A percentile compares a stretch with the other conserved stretches of the same genome.
Conservation (phyloP, 2,888 invertebrate species). For the Frankliniella fusca region DNA sequence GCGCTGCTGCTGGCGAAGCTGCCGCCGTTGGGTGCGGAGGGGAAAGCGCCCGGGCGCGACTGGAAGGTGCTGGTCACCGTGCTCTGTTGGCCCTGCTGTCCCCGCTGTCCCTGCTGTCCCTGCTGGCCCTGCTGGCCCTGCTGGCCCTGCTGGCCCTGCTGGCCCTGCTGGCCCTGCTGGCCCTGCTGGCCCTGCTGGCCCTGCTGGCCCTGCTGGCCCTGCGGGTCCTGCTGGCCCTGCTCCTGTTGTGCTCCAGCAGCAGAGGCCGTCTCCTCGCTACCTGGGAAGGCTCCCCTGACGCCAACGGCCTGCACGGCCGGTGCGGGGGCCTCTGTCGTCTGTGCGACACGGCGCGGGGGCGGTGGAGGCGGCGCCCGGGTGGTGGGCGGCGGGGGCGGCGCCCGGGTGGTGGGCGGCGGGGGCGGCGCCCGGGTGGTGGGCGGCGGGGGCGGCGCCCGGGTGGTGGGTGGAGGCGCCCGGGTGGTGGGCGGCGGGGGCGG, state of each 20-base stretch:
- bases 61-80: not conserved
- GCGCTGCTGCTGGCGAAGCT: constrained; percentile 23
- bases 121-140: not conserved
- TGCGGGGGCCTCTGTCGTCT: not conserved
- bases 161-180: not conserved
- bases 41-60: not conserved
- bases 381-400: not conserved
- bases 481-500: not conserved
- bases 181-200: constrained; percentile 9
- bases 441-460: not conserved
- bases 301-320: not conserved
- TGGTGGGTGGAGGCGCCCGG: not conserved
- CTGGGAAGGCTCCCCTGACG: not conserved
- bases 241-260: too few species aligned
- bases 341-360: not conserved
- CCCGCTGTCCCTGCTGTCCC: constrained; percentile 4
- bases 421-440: not conserved
- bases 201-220: not conserved
- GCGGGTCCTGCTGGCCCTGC: not conserved
- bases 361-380: not conserved
- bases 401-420: not conserved
- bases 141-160: not conserved
- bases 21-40: not conserved
- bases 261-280: not conserved
- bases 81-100: not conserved